Evolutionary conservation across 2,797 vertebrate genomes (phyloP).

Genomic region (Lacerta bilineata): DNA sequence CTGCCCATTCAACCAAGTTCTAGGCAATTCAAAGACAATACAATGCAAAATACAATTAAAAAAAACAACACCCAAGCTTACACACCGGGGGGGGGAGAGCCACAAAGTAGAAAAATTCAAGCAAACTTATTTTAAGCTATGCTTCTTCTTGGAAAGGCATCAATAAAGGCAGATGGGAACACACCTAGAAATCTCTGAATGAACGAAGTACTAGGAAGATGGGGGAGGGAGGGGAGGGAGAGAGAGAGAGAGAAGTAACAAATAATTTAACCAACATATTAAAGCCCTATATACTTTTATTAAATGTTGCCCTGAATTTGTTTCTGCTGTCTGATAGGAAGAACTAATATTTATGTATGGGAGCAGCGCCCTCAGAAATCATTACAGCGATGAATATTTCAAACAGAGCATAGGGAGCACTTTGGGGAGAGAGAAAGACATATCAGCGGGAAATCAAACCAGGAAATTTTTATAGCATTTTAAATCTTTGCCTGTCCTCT

Average conservation of each 20-base stretch:
- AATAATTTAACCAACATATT: constrained; percentile 37
- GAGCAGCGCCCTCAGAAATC: constrained; percentile 73
- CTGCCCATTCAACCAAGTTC: too few relatives aligned
- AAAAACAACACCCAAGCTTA: not conserved
- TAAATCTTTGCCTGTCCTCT: constrained; percentile 68
- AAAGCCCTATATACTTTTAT: constrained; percentile 46
- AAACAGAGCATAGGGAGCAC: constrained; percentile 66
- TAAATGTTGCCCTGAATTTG: constrained; percentile 57
- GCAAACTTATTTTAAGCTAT: not conserved
- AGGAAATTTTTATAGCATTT: constrained; percentile 70
- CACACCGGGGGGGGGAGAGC: too few relatives aligned
- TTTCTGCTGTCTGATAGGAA: constrained; percentile 54
- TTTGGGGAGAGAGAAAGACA: constrained; percentile 60
- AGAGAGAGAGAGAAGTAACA: constrained; percentile 42
- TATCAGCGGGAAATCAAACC: constrained; percentile 73
- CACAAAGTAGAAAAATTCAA: too few relatives aligned
- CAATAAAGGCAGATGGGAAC: constrained; percentile 17
- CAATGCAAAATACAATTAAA: not conserved
- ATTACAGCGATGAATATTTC: constrained; percentile 76
- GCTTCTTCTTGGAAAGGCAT: constrained; percentile 49
- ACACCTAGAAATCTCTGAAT: not conserved
- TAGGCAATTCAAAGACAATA: not conserved
- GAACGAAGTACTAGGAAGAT: constrained; percentile 18
- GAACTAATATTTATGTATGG: constrained; percentile 73
- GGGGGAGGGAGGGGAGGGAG: not conserved